A percentile compares a stretch with the other conserved stretches of the same genome.
Evolutionary conservation across 1,140 invertebrate genomes (phyloP).

Genomic region (Solenopsis invicta): DNA sequence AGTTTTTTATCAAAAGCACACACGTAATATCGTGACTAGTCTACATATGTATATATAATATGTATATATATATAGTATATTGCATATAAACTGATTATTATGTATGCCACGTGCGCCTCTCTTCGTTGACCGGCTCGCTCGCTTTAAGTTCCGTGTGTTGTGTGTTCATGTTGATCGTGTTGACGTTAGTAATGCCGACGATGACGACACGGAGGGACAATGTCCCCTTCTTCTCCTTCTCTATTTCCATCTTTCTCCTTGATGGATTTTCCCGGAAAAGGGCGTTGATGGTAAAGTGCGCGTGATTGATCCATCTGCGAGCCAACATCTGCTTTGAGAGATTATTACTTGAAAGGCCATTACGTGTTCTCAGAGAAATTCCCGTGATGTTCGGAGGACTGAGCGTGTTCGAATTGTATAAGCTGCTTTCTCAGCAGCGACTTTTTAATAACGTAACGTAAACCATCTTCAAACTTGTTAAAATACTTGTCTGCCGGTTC

Average conservation of each 20-base stretch:
- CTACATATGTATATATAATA: constrained; percentile 81
- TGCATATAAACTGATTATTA: constrained; percentile 80
- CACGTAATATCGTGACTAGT: constrained; percentile 83
- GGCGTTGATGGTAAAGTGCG: constrained; percentile 14
- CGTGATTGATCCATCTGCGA: constrained; percentile 3
- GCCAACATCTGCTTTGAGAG: neutral
- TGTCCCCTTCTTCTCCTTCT: neutral
- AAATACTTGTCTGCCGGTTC: constrained; percentile 13
- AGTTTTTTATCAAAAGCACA: constrained; percentile 85
- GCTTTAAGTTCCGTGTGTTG: constrained; percentile 33
- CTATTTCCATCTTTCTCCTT: neutral
- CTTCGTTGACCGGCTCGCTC: constrained; percentile 39
- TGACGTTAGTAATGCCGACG: neutral
- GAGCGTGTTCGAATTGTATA: neutral
- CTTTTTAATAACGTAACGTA: neutral
- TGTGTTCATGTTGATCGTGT: constrained; percentile 26
- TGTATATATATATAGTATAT: constrained; percentile 78
- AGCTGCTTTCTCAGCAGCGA: constrained; percentile 12
- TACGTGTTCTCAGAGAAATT: constrained; percentile 24
- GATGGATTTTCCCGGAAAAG: constrained; percentile 2
- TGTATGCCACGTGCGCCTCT: constrained; percentile 65
- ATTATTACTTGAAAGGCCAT: constrained; percentile 26
- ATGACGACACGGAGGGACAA: constrained; percentile 31
- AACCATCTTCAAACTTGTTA: neutral
- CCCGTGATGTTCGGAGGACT: constrained; percentile 10